These are phyloP conservation scores for Melanophora roralis DNA, from an alignment of 2,888 invertebrate species.

Conservation along the genomic window DNA sequence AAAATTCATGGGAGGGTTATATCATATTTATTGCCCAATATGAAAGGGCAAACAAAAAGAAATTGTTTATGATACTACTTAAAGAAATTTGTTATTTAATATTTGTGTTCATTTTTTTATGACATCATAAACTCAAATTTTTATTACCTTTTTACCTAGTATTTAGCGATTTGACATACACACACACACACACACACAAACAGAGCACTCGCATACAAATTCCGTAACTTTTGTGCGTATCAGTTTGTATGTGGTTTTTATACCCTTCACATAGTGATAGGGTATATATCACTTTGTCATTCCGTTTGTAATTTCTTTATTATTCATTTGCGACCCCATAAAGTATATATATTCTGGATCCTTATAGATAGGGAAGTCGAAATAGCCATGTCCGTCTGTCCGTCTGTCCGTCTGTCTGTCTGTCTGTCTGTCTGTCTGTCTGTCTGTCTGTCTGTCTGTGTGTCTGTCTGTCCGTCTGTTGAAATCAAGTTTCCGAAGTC, in stretches of 20 bases:
- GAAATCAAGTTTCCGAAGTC: no score
- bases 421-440: background rate
- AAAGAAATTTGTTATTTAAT: conserved; percentile 20
- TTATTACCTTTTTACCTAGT: conserved; percentile 42
- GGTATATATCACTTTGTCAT: no score
- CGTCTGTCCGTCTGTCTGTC: no score
- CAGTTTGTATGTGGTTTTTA: background rate
- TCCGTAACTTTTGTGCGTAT: background rate
- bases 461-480: no score
- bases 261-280: no score
- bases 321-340: no score
- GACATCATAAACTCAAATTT: conserved; percentile 41
- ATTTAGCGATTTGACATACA: background rate
- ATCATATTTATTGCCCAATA: background rate
- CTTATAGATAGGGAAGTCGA: no score
- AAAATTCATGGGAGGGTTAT: background rate
- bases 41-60: background rate
- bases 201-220: background rate
- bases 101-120: conserved; percentile 37
- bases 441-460: no score
- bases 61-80: conserved; percentile 6
- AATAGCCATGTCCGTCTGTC: no score
- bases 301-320: no score
- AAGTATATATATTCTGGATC: no score
- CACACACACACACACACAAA: background rate